A percentile compares a stretch with the other conserved stretches of the same genome.
Evolutionary conservation across 2,113 vertebrate species (phyloP).

Genomic region (zebrafish (Danio rerio)): GRCz12tu NC_133199.1:37990001-37990500

Average conservation of each 20-base stretch:
- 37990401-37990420: neutral
- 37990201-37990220: neutral
- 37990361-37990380: neutral
- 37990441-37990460: neutral
- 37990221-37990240: neutral
- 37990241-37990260: neutral
- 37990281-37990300: neutral
- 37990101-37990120: too few relatives aligned
- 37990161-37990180: neutral
- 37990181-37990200: neutral
- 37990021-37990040: too few relatives aligned
- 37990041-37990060: too few relatives aligned
- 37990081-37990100: too few relatives aligned
- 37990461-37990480: neutral
- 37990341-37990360: neutral
- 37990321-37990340: neutral
- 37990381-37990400: neutral
- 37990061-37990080: too few relatives aligned
- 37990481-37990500: neutral
- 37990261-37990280: neutral
- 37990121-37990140: neutral
- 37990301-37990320: neutral
- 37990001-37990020: too few relatives aligned
- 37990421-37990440: neutral
- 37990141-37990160: neutral